phyloP scores from a whole-genome alignment of 2,888 invertebrate genomes.

The Yponomeuta cagnagella region DNA sequence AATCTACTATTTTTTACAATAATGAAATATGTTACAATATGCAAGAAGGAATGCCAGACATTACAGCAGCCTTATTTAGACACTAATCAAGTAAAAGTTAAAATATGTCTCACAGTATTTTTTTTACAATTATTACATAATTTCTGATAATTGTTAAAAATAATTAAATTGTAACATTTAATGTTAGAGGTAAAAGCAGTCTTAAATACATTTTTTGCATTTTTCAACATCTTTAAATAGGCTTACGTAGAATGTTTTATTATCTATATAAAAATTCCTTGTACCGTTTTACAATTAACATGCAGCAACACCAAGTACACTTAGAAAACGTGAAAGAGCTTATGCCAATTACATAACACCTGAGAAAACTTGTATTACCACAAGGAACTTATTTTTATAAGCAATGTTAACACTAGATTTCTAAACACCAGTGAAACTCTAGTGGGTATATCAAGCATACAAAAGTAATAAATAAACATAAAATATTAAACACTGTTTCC shows the following conservation, averaged over 20 bases:
- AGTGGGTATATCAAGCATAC: no score
- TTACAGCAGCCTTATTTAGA: no score
- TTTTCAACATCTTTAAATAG: conserved; percentile 6
- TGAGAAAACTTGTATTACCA: conserved; percentile 17
- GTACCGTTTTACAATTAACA: conserved; percentile 22
- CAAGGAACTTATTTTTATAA: conserved; percentile 28
- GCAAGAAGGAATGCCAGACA: no score
- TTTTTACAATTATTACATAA: no score
- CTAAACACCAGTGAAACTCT: not conserved
- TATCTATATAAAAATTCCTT: conserved; percentile 25
- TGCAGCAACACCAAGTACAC: conserved; percentile 13
- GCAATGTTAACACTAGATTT: conserved; percentile 21
- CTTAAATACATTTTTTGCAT: conserved; percentile 9
- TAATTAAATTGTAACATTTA: no score
- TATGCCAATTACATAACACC: not conserved
- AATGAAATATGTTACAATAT: no score
- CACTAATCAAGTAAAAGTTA: no score
- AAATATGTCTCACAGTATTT: no score
- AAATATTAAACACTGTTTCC: not conserved
- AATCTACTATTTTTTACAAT: no score
- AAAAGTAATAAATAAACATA: not conserved
- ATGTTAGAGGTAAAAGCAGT: no score
- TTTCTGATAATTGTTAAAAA: no score
- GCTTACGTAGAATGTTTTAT: not conserved
- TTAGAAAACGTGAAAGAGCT: conserved; percentile 10